These are phyloP conservation scores for Sinohyriopsis cumingii DNA, from an alignment of 2,888 invertebrate species.

Conservation along the genomic window DNA sequence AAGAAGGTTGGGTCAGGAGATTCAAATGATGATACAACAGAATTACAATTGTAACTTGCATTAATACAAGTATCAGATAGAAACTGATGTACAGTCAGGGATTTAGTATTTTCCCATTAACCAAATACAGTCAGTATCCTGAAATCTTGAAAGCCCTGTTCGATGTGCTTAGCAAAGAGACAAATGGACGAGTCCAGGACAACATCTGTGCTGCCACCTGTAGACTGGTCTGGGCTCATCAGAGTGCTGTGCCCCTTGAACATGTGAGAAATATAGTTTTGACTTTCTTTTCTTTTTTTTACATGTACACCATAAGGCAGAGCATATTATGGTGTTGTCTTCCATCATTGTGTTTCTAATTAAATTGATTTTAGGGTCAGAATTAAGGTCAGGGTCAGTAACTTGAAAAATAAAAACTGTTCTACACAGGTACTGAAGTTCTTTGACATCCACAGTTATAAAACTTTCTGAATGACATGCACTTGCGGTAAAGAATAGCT, in stretches of 20 bases:
- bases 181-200: slow-evolving; percentile 80
- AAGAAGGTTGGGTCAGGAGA: too few relatives aligned
- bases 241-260: slow-evolving; percentile 79
- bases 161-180: slow-evolving; percentile 78
- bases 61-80: too few relatives aligned
- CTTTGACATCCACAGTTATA: too few relatives aligned
- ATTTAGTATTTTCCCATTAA: slow-evolving; percentile 6
- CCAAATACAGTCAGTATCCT: slow-evolving; percentile 76
- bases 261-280: slow-evolving; percentile 73
- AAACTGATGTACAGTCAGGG: too few relatives aligned
- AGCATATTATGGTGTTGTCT: neutral
- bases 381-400: too few relatives aligned
- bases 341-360: neutral
- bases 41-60: too few relatives aligned
- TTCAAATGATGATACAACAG: too few relatives aligned
- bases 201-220: slow-evolving; percentile 86
- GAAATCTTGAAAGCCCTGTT: slow-evolving; percentile 81
- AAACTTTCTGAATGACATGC: too few relatives aligned
- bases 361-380: neutral
- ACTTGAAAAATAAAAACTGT: too few relatives aligned
- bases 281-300: neutral
- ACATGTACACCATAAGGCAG: neutral
- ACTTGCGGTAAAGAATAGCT: too few relatives aligned
- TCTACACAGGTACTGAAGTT: neutral
- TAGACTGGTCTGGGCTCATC: slow-evolving; percentile 81